Conservation (phyloP, 2,113 vertebrate genomes). For the Indicator indicator region DNA sequence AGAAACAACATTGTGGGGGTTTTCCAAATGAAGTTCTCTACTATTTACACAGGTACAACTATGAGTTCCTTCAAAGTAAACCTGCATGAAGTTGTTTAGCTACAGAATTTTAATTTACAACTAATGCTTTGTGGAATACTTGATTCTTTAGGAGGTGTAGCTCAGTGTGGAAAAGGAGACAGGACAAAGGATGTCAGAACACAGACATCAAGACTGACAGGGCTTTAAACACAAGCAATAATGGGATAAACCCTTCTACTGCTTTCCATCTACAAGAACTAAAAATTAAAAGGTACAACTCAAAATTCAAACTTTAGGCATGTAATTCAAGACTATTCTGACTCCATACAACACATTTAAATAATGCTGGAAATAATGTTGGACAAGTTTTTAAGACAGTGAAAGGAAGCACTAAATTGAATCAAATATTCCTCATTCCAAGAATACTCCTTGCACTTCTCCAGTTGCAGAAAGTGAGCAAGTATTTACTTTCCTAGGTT, state of each 20-base stretch:
- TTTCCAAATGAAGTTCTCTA: not conserved
- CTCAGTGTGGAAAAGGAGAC: not conserved
- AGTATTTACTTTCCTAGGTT: not conserved
- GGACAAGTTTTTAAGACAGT: not conserved
- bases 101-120: not conserved
- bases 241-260: not conserved
- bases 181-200: not conserved
- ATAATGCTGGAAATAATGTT: not conserved
- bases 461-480: not conserved
- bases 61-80: not conserved
- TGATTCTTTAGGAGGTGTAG: not conserved
- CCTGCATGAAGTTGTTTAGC: not conserved
- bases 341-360: not conserved
- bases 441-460: not conserved
- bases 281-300: not conserved
- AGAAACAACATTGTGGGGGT: not conserved
- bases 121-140: not conserved
- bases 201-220: not conserved
- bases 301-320: not conserved
- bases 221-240: not conserved
- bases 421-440: not conserved
- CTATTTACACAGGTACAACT: not conserved
- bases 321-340: not conserved
- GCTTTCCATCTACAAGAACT: not conserved
- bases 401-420: not conserved